A percentile compares a stretch with the other conserved stretches of the same genome.
These are phyloP conservation scores for Paradoxurus hermaphroditus DNA, from an alignment of 2,113 vertebrate species.

Conservation along the genomic window DNA sequence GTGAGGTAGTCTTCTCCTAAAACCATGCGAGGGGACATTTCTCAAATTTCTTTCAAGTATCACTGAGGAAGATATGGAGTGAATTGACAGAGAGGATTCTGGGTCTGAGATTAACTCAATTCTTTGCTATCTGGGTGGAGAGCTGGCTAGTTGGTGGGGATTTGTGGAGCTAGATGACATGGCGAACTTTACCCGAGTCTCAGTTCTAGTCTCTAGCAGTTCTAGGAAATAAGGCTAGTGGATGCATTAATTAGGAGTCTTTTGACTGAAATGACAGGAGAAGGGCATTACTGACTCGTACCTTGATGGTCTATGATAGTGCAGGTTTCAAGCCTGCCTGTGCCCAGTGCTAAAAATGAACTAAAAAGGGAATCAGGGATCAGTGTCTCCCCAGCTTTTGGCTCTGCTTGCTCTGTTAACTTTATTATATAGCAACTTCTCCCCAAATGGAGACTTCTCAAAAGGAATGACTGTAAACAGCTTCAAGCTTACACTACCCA, in stretches of 20 bases:
- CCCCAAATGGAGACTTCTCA: background rate
- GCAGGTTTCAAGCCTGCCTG: background rate
- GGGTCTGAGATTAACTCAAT: background rate
- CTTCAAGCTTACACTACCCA: background rate
- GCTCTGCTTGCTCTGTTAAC: background rate
- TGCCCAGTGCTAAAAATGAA: background rate
- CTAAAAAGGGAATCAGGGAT: background rate
- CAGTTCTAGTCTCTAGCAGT: background rate
- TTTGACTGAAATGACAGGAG: background rate
- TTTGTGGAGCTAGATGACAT: background rate
- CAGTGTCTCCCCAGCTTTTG: background rate
- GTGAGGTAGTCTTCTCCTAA: background rate
- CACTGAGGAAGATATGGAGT: background rate
- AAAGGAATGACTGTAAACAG: background rate
- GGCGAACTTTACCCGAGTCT: background rate
- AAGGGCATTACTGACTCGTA: background rate
- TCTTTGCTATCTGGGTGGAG: background rate
- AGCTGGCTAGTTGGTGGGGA: background rate
- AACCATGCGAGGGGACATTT: background rate
- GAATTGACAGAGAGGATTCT: background rate
- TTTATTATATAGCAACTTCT: background rate
- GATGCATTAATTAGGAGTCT: background rate
- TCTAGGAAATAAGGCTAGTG: background rate
- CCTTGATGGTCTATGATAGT: background rate
- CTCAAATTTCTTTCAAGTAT: background rate